phyloP scores from a whole-genome alignment of 1,140 invertebrate genomes.

The Potamilus streckersoni region DNA sequence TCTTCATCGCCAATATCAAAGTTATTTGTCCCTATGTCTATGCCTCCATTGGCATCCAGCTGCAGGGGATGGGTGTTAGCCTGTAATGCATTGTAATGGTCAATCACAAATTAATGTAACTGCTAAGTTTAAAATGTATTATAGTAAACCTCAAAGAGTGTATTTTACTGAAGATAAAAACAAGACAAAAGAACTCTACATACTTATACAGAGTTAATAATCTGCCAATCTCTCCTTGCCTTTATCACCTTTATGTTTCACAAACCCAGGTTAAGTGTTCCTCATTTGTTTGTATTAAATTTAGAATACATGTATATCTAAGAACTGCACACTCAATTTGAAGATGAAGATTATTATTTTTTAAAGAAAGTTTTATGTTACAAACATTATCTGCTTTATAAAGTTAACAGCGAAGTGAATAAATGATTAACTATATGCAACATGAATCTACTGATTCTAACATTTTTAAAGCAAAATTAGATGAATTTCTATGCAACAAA shows the following conservation, averaged over 20 bases:
- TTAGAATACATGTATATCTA: too few species aligned
- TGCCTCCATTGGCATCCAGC: constrained; percentile 27
- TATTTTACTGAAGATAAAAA: neutral
- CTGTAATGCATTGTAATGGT: neutral
- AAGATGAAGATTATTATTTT: too few species aligned
- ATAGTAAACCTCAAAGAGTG: neutral
- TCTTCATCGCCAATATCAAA: constrained; percentile 27
- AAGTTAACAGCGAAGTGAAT: neutral
- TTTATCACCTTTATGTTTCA: neutral
- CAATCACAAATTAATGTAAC: neutral
- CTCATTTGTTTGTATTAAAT: too few species aligned
- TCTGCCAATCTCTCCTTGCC: neutral
- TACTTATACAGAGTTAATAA: neutral
- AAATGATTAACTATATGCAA: neutral
- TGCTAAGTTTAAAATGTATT: neutral
- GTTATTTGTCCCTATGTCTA: constrained; percentile 31
- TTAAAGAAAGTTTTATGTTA: too few species aligned
- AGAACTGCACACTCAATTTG: too few species aligned
- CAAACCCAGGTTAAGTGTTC: neutral
- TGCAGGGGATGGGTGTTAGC: constrained; percentile 25
- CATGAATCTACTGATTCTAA: neutral
- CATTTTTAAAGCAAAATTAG: neutral
- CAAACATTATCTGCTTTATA: neutral
- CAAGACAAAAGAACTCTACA: neutral
- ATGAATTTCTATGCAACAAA: neutral